phyloP scores from a whole-genome alignment of 2,797 vertebrate species.

The Hemibagrus guttatus region DNA sequence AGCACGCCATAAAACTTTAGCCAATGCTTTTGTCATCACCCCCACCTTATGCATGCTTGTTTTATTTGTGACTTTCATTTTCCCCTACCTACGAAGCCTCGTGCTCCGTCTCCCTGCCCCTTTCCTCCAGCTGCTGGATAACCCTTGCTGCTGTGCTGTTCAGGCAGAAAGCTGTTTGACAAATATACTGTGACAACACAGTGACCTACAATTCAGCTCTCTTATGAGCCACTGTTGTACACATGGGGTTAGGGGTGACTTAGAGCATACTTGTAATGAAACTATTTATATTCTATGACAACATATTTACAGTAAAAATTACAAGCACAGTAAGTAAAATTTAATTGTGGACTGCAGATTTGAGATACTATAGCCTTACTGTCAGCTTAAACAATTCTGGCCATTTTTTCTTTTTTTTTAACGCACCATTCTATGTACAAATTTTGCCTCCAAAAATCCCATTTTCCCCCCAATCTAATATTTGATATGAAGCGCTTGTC shows the following conservation, averaged over 20 bases:
- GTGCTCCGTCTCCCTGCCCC: constrained; percentile 37
- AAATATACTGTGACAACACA: constrained; percentile 75
- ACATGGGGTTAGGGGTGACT: constrained; percentile 24
- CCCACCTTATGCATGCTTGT: not conserved
- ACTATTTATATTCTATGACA: not conserved
- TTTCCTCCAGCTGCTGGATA: not conserved
- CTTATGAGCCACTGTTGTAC: constrained; percentile 64
- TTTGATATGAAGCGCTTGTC: not conserved
- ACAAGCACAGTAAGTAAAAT: not conserved
- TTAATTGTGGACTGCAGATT: not conserved
- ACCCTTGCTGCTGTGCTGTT: constrained; percentile 33
- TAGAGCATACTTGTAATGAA: not conserved
- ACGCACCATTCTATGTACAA: not conserved
- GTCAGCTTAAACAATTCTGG: not conserved
- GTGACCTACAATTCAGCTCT: constrained; percentile 78
- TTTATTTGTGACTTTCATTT: not conserved
- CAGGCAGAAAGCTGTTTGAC: constrained; percentile 74
- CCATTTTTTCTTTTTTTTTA: not conserved
- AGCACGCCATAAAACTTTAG: constrained; percentile 70
- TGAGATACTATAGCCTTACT: not conserved
- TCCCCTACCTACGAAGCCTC: constrained; percentile 2
- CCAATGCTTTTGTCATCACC: constrained; percentile 53
- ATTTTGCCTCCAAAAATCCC: not conserved
- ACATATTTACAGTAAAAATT: not conserved
- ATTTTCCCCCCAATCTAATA: not conserved